A percentile compares a stretch with the other conserved stretches of the same genome.
phyloP scores from a whole-genome alignment of 2,888 invertebrate species.

The Drosophila histrio region DNA sequence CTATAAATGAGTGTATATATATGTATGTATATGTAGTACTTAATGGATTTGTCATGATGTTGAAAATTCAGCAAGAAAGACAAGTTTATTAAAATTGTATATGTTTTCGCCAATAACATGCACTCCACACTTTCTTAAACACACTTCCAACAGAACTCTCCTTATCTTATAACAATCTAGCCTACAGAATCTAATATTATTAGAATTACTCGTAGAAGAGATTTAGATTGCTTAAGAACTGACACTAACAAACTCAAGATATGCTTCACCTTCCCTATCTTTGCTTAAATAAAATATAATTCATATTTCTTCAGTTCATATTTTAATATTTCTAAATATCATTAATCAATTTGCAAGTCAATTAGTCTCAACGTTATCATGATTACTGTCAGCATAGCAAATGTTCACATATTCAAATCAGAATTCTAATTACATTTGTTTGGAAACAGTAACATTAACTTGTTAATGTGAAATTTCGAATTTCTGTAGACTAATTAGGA shows the following conservation, averaged over 20 bases:
- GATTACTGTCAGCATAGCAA: background rate
- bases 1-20: constrained; percentile 1
- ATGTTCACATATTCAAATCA: background rate
- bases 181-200: no score
- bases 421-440: background rate
- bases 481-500: no score
- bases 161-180: no score
- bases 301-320: background rate
- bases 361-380: background rate
- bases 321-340: background rate
- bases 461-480: background rate
- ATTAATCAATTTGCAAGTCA: constrained; percentile 1
- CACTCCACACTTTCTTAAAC: no score
- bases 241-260: no score
- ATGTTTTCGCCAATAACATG: background rate
- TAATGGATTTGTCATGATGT: constrained; percentile 29
- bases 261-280: background rate
- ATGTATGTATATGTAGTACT: constrained; percentile 4
- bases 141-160: no score
- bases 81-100: background rate
- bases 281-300: background rate
- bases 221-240: no score
- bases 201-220: no score
- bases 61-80: background rate
- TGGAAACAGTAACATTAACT: background rate